These are phyloP conservation scores for Eupithecia subumbrata DNA, from an alignment of 2,888 invertebrate genomes.

Conservation along the genomic window DNA sequence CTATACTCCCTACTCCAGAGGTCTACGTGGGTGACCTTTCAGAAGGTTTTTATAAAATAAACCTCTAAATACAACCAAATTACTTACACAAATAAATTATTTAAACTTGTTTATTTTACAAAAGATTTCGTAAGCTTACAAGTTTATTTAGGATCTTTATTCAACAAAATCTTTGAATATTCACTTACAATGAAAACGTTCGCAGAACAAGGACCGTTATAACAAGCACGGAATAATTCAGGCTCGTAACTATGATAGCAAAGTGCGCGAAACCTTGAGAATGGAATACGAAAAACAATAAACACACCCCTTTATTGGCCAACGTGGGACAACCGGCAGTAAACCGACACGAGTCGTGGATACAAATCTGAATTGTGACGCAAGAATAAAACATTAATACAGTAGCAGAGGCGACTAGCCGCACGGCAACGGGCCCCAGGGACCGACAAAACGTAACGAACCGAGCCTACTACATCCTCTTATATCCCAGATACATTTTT, in stretches of 20 bases:
- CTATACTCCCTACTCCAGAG: background rate
- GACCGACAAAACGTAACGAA: conserved; percentile 82
- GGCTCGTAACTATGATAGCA: conserved; percentile 47
- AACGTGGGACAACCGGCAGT: conserved; percentile 61
- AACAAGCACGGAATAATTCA: conserved; percentile 25
- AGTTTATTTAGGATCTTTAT: conserved; percentile 18
- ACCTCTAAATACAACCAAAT: conserved; percentile 18
- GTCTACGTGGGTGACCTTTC: conserved; percentile 29
- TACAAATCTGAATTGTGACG: conserved; percentile 80
- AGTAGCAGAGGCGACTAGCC: conserved; percentile 58
- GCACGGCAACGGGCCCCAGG: conserved; percentile 69
- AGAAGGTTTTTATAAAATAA: conserved; percentile 23
- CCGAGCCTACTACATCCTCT: conserved; percentile 72
- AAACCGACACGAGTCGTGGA: conserved; percentile 68
- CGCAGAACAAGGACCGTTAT: conserved; percentile 2
- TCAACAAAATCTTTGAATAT: conserved; percentile 8
- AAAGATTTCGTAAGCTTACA: conserved; percentile 9
- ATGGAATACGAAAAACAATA: conserved; percentile 66
- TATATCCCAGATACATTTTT: conserved; percentile 79
- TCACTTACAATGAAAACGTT: conserved; percentile 4
- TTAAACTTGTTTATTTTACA: conserved; percentile 11
- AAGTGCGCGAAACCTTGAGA: conserved; percentile 52
- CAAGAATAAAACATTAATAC: conserved; percentile 78
- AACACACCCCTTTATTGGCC: conserved; percentile 65
- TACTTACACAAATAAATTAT: conserved; percentile 19